Conservation (phyloP, 2,113 vertebrate genomes). For the Ranitomeya variabilis region DNA sequence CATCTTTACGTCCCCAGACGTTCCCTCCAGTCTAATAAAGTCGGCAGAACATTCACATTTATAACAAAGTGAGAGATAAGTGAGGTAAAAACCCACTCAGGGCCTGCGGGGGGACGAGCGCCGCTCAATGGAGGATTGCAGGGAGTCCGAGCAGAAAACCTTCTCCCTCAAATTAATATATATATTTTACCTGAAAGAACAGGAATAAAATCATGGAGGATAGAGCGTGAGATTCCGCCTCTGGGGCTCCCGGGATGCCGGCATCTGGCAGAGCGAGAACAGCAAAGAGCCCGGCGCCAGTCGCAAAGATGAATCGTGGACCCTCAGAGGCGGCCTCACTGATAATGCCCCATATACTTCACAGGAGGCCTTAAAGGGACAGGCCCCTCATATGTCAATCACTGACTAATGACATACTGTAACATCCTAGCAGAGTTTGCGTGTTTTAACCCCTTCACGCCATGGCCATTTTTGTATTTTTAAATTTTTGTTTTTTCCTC, state of each 20-base stretch:
- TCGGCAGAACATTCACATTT: slow-evolving; percentile 44
- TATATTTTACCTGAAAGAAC: slow-evolving; percentile 33
- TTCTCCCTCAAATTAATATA: slow-evolving; percentile 27
- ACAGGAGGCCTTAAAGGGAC: not conserved
- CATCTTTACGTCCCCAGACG: slow-evolving; percentile 42
- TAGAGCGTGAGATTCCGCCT: slow-evolving; percentile 15
- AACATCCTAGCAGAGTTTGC: not conserved
- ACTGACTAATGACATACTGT: not conserved
- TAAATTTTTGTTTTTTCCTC: no score
- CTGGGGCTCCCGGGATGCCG: not conserved
- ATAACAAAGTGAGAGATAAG: slow-evolving; percentile 50
- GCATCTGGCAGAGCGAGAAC: not conserved
- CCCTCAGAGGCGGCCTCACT: not conserved
- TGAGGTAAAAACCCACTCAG: slow-evolving; percentile 1
- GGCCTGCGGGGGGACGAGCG: slow-evolving; percentile 19
- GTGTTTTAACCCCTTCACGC: no score
- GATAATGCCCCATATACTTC: slow-evolving; percentile 6
- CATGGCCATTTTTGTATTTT: no score
- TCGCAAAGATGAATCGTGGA: not conserved
- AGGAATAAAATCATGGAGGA: slow-evolving; percentile 34
- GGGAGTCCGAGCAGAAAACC: slow-evolving; percentile 16
- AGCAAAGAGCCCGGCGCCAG: not conserved
- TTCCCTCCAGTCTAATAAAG: slow-evolving; percentile 53
- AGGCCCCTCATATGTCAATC: not conserved
- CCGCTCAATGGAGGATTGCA: slow-evolving; percentile 11